These are phyloP conservation scores for Cheilinus undulatus DNA, from an alignment of 2,113 vertebrate genomes.

Conservation along the genomic window DNA sequence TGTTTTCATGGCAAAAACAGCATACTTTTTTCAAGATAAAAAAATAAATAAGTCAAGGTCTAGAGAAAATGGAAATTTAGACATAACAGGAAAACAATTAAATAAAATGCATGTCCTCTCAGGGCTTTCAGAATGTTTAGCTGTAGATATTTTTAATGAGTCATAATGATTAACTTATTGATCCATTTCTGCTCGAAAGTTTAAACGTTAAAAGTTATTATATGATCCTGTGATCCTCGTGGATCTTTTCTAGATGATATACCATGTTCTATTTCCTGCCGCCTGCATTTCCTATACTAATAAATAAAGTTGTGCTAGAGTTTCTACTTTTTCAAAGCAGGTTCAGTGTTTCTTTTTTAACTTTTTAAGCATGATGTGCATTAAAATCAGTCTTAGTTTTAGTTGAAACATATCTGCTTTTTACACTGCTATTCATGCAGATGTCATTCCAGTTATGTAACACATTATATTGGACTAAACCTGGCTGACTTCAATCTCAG, in stretches of 20 bases:
- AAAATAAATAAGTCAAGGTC: too few relatives aligned
- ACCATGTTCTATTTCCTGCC: neutral
- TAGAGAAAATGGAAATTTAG: too few relatives aligned
- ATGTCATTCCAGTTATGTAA: slow-evolving; percentile 14
- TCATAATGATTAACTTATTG: slow-evolving; percentile 35
- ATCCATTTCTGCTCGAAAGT: slow-evolving; percentile 26
- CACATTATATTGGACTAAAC: slow-evolving; percentile 15
- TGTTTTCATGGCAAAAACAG: too few relatives aligned
- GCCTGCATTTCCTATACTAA: too few relatives aligned
- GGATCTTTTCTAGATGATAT: neutral
- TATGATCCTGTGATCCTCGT: slow-evolving; percentile 1
- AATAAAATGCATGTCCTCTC: too few relatives aligned
- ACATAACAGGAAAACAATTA: too few relatives aligned
- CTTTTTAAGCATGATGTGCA: neutral
- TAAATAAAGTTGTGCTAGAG: too few relatives aligned
- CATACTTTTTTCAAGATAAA: too few relatives aligned
- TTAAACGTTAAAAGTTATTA: neutral
- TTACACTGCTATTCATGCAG: neutral
- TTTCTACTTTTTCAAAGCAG: slow-evolving; percentile 9
- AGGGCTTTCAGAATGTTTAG: too few relatives aligned
- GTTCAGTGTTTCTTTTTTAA: slow-evolving; percentile 3
- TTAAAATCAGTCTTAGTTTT: neutral
- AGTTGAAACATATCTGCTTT: neutral
- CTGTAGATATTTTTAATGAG: slow-evolving; percentile 30
- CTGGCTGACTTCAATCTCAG: slow-evolving; percentile 50